Evolutionary conservation across 2,797 vertebrate species (phyloP), one percentile per base, ranked within the genome.

Genomic region (Eidolon dupreanum): DNA sequence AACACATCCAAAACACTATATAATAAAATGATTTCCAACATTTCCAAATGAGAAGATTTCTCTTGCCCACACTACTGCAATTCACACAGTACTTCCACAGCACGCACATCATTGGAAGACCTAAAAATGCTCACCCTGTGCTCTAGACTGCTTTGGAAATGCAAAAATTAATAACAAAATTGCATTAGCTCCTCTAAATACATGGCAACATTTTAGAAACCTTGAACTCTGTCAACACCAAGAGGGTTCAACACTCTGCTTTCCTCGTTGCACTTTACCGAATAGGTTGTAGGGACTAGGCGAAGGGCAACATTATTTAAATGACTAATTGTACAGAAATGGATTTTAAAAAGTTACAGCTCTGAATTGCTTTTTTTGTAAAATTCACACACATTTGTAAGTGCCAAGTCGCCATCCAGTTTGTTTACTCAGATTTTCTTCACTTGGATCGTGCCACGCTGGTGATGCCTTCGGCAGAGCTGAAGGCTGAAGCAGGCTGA

Each of bases 381-480:
- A 99, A 98, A 99, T 99, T 99, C 98, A 99, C 99, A 99, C 97
- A 98, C 98, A 99, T 99, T 98, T 99, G 99, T 99, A 99, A 98
- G 99, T 98, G 98, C 99, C 99, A 99, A 98, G 98, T 99, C 98
- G 97, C 98, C 96, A 97, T 98, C 98, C 98, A 98, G 97, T 88
- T 97, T 98, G 94, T 98, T 98, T 98, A 99, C 99, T 99, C 99
- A 97, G 99, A 99, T 99, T 99, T 99, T 99, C 99, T 99, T 99
- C 99, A 98, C 98, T 99, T 99, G 97, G 99, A 99, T 98, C 99
- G 99, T 96, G 99, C 99, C 87, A 99, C 99, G 98, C 99, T 99
- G 86, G 99, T 99, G 99, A 99, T 99, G 98, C 99, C 99, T 99
- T 99, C 99, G 95, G 98, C 92, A 12, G 98, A 97, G 98, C 97